Conservation (phyloP, 2,113 vertebrate genomes). For the Pagrus major region DNA sequence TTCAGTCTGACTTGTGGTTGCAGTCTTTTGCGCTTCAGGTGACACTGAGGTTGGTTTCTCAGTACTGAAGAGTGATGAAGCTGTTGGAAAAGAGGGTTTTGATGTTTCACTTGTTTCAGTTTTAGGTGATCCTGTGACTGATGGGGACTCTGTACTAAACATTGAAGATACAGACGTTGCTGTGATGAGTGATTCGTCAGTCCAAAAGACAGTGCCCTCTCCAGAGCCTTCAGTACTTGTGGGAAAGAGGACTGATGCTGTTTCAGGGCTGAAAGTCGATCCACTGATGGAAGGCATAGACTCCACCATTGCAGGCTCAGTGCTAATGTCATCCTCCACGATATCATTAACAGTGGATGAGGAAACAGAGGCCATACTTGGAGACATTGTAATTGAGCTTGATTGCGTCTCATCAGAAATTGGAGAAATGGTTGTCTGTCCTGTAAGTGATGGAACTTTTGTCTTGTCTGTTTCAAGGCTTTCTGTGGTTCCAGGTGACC, state of each 20-base stretch:
- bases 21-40: neutral
- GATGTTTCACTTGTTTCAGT: neutral
- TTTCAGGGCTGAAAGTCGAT: neutral
- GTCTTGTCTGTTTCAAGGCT: no score
- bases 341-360: neutral
- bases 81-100: neutral
- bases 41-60: neutral
- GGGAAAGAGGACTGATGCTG: neutral
- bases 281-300: neutral
- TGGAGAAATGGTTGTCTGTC: no score
- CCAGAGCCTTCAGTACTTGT: neutral
- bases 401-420: no score
- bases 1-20: neutral
- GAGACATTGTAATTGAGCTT: no score
- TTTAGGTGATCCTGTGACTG: neutral
- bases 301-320: neutral
- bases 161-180: neutral
- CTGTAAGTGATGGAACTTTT: no score
- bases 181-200: neutral
- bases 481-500: no score
- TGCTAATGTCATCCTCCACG: neutral
- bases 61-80: conserved; percentile 12
- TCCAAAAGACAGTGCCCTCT: neutral
- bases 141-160: neutral
- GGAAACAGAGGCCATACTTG: no score